Conservation (phyloP, 2,113 vertebrate species). For the Tragelaphus imberbis region DNA sequence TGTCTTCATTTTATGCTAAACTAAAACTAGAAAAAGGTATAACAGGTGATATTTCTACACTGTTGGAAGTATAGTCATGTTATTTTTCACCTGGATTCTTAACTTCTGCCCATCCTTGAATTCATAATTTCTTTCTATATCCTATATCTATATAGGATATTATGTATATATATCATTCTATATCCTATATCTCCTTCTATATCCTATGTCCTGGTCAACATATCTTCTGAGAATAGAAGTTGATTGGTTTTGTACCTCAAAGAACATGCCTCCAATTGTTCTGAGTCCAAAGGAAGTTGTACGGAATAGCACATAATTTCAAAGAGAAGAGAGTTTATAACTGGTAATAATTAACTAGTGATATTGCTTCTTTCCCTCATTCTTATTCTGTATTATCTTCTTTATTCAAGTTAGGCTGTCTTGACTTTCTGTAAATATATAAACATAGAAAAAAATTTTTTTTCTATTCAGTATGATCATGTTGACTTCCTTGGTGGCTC, state of each 20-base stretch:
- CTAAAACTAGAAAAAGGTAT: background rate
- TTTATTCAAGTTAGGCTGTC: background rate
- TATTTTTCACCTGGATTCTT: background rate
- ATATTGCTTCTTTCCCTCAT: background rate
- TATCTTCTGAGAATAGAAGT: constrained; percentile 18
- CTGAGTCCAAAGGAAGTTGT: background rate
- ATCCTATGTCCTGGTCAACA: constrained; percentile 22
- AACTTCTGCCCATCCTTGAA: background rate
- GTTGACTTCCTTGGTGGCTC: background rate
- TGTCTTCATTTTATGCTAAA: background rate
- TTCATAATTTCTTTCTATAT: background rate
- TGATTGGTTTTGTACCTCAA: constrained; percentile 7
- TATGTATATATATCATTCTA: background rate
- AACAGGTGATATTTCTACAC: background rate
- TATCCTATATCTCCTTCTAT: background rate
- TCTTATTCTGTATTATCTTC: background rate
- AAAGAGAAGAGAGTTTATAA: background rate
- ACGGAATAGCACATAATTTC: background rate
- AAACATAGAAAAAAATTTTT: background rate
- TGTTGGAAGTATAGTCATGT: background rate
- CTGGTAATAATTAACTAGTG: background rate
- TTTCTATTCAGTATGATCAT: background rate
- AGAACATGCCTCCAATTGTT: background rate
- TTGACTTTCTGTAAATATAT: background rate
- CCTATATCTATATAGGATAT: background rate